Base-by-base conservation (phyloP, 2,888 invertebrate species). In the Ophion costatus region DNA sequence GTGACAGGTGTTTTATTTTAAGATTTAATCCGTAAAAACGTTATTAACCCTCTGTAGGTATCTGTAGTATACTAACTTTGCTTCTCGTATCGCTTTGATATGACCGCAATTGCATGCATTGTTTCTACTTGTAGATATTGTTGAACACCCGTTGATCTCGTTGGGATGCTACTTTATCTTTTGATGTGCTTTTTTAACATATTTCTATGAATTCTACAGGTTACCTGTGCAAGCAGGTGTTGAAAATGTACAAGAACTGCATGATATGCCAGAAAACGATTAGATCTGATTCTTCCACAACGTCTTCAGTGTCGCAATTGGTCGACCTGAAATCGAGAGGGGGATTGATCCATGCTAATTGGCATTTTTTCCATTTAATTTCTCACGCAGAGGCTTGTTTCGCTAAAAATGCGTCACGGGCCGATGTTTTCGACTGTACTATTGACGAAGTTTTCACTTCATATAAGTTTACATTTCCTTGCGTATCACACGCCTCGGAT, bases 1-100 rank as follows among this genome's bases (percentile, higher is more conserved):
- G 79, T 79, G 14, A 85, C 85, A 85, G 85, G 82, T 84, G 2
- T 80, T 67, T 61, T 56, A 38, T 22, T 67, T 42, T 56, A 59
- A 67, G 67, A 22, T 45, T 69, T 45, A 24, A 22, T 69, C 45
- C 33, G 22, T 45, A 42, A 20, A 20, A 45, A 20, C 3, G 29
- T 7, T 24, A 69, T 11, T 69, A 77, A 67, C 59, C 64, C n/a
- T 64, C 9, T 76, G 51, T 51, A 14, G 24, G 61, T 66, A 57
- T 42, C 66, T 33, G 29, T 20, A 64, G 56, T 20, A 56, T 66
- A 20, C 56, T 76, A 66, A 66, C 56, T 61, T 61, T 22, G 24
- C 42, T 29, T 42, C 33, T 66, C 29, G 29, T 76, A 59, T 38
- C 38, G 11, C 61, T 38, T 74, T 45, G 22, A 33, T 22, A 63